Base-by-base conservation (phyloP, 2,113 vertebrate genomes). In the Menidia beryllina region DNA sequence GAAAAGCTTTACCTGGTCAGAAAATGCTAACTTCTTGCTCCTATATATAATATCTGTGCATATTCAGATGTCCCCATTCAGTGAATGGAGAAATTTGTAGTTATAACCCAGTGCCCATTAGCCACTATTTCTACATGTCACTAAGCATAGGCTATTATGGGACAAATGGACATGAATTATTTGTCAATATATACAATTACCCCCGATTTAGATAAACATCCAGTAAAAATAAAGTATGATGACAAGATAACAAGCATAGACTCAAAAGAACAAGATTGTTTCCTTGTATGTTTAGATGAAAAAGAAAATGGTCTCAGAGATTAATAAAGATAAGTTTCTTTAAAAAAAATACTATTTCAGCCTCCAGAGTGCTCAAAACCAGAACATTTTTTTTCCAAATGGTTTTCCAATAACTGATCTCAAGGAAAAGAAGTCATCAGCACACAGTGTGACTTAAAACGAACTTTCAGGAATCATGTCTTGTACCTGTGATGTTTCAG, bases 401-500 rank as follows among this genome's bases (percentile, higher is more conserved):
- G 17, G 4, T 41, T 41, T 41, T 41, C 14, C 3, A 17, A 41
- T 41, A 17, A 41, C 5, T 41, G 39, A 41, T 3, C 25, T 62
- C 53, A 38, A 53, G 39, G 14, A 14, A 50, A 47, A 53, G 20
- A 12, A 30, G 13, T 60, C 34, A 4, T 7, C 23, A n/a, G 15
- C 8, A 7, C 48, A 64, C 14, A 21, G 14, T 9, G n/a, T 26
- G 34, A n/a, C 24, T 49, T 3, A 53, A 23, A 56, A 38, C 14
- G 2, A 27, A 5, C 41, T 26, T 49, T 57, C 19, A 52, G 21
- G 21, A 43, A 39, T 64, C n/a, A 68, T 58, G 48, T 45, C 15
- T 25, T 3, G 0, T 48, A 24, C 12, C 43, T 79, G 53, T 71
- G 21, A 12, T 61, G 25, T 87, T 83, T 53, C 90, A 95, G 94